Percentiles rank a stretch among this genome's conserved stretches.
These are phyloP conservation scores for Dromaius novaehollandiae DNA, from an alignment of 2,113 vertebrate species.

Conservation along the genomic window DNA sequence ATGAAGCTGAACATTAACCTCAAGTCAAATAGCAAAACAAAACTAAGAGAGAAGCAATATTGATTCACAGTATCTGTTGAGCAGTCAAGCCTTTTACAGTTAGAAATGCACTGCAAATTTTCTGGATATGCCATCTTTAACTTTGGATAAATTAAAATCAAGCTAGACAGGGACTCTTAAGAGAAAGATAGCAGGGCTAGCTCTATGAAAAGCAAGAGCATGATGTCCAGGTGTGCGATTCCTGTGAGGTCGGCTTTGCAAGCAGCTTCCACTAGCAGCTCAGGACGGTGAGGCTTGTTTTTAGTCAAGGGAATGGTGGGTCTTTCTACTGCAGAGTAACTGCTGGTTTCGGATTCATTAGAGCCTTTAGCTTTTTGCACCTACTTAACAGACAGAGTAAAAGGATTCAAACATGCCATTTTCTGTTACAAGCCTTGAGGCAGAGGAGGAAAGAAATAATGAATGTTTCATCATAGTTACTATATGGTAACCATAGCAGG, in stretches of 20 bases:
- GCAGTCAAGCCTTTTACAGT: conserved; percentile 15
- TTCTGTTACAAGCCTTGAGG: conserved; percentile 41
- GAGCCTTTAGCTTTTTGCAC: conserved; percentile 34
- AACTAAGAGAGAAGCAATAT: not conserved
- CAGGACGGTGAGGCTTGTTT: not conserved
- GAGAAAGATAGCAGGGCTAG: not conserved
- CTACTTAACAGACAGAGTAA: conserved; percentile 56
- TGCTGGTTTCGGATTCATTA: conserved; percentile 39
- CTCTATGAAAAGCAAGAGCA: not conserved
- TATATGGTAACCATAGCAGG: conserved; percentile 54
- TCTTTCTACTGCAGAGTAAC: conserved; percentile 24
- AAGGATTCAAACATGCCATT: conserved; percentile 20
- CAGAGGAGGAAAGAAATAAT: conserved; percentile 49
- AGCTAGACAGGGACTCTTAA: not conserved
- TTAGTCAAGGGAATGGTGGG: not conserved
- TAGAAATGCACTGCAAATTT: conserved; percentile 28
- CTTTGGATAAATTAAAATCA: conserved; percentile 54
- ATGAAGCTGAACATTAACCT: conserved; percentile 14
- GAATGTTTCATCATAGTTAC: conserved; percentile 48
- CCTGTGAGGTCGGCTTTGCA: not conserved
- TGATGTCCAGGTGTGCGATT: not conserved
- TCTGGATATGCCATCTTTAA: conserved; percentile 25
- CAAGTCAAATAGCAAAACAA: conserved; percentile 2
- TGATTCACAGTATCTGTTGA: not conserved
- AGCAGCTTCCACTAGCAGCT: not conserved